These are phyloP conservation scores for Plagiodera versicolora DNA, from an alignment of 2,888 invertebrate species.

Conservation along the genomic window DNA sequence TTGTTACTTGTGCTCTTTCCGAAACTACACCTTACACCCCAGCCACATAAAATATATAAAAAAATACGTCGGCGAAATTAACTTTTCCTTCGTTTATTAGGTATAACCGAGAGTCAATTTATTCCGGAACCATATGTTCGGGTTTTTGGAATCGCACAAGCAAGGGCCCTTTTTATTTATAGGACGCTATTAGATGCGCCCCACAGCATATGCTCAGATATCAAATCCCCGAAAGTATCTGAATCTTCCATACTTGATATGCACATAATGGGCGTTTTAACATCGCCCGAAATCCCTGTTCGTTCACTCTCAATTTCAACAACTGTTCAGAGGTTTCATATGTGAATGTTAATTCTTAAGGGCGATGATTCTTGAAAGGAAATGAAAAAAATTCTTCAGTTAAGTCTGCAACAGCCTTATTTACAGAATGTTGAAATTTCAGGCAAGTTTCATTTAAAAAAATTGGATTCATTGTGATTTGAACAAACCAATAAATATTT, in stretches of 20 bases:
- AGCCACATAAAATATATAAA: slow-evolving; percentile 14
- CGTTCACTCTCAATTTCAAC: slow-evolving; percentile 4
- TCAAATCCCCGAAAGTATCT: background rate
- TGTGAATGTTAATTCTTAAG: too few species aligned
- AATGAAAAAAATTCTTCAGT: too few species aligned
- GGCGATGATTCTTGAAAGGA: too few species aligned
- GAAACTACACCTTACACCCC: slow-evolving; percentile 20
- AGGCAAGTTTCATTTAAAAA: too few species aligned
- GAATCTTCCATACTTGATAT: background rate
- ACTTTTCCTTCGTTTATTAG: slow-evolving; percentile 38
- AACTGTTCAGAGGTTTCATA: too few species aligned
- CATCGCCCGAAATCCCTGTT: background rate
- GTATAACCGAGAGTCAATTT: slow-evolving; percentile 36
- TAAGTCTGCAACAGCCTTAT: too few species aligned
- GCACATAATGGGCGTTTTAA: background rate
- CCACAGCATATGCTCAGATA: slow-evolving; percentile 4
- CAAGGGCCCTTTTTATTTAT: slow-evolving; percentile 16
- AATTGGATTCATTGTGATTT: too few species aligned
- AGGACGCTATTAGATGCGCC: slow-evolving; percentile 1
- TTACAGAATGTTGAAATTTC: too few species aligned
- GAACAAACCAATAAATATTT: too few species aligned
- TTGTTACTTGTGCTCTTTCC: slow-evolving; percentile 29
- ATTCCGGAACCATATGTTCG: slow-evolving; percentile 36
- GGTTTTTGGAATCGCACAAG: slow-evolving; percentile 29
- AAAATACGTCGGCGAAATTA: slow-evolving; percentile 36